Evolutionary conservation across 2,797 vertebrate species (phyloP), one percentile per base, ranked within the genome.

Genomic region (Gambelia wislizenii): DNA sequence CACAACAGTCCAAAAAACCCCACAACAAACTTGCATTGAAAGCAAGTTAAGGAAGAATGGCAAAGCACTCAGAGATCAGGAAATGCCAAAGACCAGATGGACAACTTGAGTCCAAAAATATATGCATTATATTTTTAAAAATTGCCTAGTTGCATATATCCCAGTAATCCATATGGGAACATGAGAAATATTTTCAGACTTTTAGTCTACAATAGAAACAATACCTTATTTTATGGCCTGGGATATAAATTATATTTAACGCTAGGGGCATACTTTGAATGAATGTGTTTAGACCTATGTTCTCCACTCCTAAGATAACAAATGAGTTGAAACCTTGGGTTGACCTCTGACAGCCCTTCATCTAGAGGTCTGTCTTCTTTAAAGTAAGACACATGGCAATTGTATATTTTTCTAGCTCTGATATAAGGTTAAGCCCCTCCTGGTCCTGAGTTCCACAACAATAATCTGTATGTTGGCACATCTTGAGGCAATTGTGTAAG

Each of bases 21-120:
- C 69, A n/a, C 69, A 70, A 36, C 69, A 56, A 80, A 33, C 12
- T 36, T 85, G 13, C 22, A 42, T 86, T 90, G 79, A 93, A 87
- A 36, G 36, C 1, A 3, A n/a, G 25, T 3, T 80, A 78, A 88
- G 25, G 33, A 79, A 90, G 61, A n/a, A 4, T 67, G 10, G 39
- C 33, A 89, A 30, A 91, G 30, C 54, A 54, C 59, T 88, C 69
- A 56, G 59, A 85, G 42, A 39, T 14, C 16, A 49, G 42, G 74
- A 87, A 84, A 84, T 79, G 81, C 25, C 39, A 83, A 87, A 70
- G 44, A 69, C 12, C 44, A 54, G 47, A 76, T 61, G n/a, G 10
- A 18, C 42, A 84, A 72, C 75, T 72, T 79, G 75, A 20, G 20
- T 72, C 64, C 49, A 47, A 0, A 75, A 0, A 61, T 74, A 30